phyloP scores from a whole-genome alignment of 2,113 vertebrate genomes.

The Brachyhypopomus occidentalis region DNA sequence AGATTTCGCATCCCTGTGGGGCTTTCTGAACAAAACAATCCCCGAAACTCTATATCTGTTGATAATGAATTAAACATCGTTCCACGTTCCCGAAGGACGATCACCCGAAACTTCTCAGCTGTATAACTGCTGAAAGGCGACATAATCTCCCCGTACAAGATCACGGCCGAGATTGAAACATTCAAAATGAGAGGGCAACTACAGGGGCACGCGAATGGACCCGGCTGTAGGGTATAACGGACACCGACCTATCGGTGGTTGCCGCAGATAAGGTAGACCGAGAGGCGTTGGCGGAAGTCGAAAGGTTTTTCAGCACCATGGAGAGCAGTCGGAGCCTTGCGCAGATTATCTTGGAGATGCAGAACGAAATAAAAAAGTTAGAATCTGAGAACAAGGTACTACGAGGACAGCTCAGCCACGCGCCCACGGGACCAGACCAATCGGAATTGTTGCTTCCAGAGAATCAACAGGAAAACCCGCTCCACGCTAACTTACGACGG shows the following conservation, averaged over 20 bases:
- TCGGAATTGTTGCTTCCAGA: background rate
- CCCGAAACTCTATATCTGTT: constrained; percentile 79
- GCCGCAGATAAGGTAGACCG: constrained; percentile 29
- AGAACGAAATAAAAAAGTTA: constrained; percentile 81
- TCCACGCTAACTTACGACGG: constrained; percentile 56
- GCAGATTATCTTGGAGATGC: constrained; percentile 84
- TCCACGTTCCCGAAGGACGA: constrained; percentile 63
- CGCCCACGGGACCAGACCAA: background rate
- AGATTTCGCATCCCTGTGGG: constrained; percentile 37
- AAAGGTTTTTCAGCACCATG: constrained; percentile 68
- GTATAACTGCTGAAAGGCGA: constrained; percentile 76
- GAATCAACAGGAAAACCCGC: constrained; percentile 43
- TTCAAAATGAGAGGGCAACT: constrained; percentile 9
- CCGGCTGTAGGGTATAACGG: background rate
- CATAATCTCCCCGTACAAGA: constrained; percentile 66
- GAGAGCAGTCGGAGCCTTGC: constrained; percentile 77
- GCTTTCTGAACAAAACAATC: constrained; percentile 39
- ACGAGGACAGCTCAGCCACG: constrained; percentile 65
- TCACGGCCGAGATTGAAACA: constrained; percentile 66
- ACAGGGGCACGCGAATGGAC: constrained; percentile 36
- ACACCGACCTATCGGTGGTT: background rate
- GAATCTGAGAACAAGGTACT: constrained; percentile 85
- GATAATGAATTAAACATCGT: constrained; percentile 87
- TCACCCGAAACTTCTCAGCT: constrained; percentile 69
- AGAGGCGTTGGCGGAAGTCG: too few species aligned